phyloP scores from a whole-genome alignment of 92 coral and sea anemone genomes.

The Zoanthus sansibaricus region DNA sequence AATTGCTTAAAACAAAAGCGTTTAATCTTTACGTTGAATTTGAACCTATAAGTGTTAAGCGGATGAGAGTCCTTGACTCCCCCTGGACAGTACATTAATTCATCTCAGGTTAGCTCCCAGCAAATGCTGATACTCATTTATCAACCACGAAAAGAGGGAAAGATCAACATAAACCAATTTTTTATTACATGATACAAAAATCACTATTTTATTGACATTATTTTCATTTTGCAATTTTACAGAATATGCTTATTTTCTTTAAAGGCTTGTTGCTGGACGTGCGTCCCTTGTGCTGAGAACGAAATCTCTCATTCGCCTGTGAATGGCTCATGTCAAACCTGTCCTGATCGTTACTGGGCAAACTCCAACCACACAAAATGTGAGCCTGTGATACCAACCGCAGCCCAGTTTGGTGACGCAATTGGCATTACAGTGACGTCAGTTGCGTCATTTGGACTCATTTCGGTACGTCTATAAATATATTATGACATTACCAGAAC shows the following conservation, averaged over 20 bases:
- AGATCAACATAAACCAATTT: too few species aligned
- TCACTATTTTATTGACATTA: too few species aligned
- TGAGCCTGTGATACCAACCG: slow-evolving; percentile 70
- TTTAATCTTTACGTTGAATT: too few species aligned
- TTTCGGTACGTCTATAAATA: slow-evolving; percentile 3
- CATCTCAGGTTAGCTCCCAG: too few species aligned
- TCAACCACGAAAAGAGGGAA: too few species aligned
- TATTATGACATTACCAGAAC: too few species aligned
- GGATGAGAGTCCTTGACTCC: too few species aligned
- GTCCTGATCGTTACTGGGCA: slow-evolving; percentile 80
- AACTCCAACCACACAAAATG: slow-evolving; percentile 82
- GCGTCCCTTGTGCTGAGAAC: slow-evolving; percentile 79
- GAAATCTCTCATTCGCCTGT: slow-evolving; percentile 79
- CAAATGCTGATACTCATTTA: too few species aligned
- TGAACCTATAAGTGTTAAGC: too few species aligned
- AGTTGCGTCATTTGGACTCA: slow-evolving; percentile 64
- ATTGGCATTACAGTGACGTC: slow-evolving; percentile 76
- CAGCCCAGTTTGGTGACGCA: slow-evolving; percentile 69
- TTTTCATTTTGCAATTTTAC: not conserved
- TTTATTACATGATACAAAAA: too few species aligned
- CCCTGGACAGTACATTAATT: too few species aligned
- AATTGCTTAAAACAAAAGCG: too few species aligned
- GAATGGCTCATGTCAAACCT: slow-evolving; percentile 68
- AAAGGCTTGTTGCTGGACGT: slow-evolving; percentile 90
- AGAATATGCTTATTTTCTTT: not conserved